Evolutionary conservation across 2,113 vertebrate genomes (phyloP), one percentile per base, ranked within the genome.

Genomic region (Catagonus wagneri): DNA sequence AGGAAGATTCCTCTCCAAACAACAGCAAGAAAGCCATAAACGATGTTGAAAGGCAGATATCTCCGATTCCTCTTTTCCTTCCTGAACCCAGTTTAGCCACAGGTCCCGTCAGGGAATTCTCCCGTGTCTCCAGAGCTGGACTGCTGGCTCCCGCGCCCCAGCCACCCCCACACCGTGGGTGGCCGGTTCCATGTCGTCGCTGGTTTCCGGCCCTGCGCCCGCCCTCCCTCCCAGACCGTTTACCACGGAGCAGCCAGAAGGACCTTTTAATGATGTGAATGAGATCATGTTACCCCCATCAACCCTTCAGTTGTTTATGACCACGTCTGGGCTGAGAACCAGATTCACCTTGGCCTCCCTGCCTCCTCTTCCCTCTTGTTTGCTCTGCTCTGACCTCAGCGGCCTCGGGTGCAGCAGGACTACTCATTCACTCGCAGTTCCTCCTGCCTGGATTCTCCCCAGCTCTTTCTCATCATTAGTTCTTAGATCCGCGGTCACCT

Each of bases 121-220:
- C 56, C 19, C 14, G 19, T 11, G 5, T 12, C 23, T 20, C 11
- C 15, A 39, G 56, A 22, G 22, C 2, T 66, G 56, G 13, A 0
- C 25, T 4, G 15, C 16, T 19, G 1, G 13, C 16, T 12, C 34
- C 27, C 14, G 15, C 15, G 0, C 20, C 22, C 6, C 13, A 76
- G 54, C 27, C 44, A 3, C 4, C 29, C 1, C 36, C 32, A 3
- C 16, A 3, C n/a, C 22, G 22, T 34, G 25, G 7, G 29, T 86
- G 66, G 74, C n/a, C 56, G 13, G 10, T 8, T 27, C 9, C 4
- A 2, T 7, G 10, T 36, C 84, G 19, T 65, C 25, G 2, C 44
- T 16, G 56, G 22, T 34, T 54, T 44, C 50, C 50, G 65, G 19
- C 2, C 87, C 19, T 22, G 32, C 32, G 7, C 4, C 22, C 69